Evolutionary conservation across 2,888 invertebrate species (phyloP), one percentile per base, ranked within the genome.

Genomic region (Criorhina ranunculi): DNA sequence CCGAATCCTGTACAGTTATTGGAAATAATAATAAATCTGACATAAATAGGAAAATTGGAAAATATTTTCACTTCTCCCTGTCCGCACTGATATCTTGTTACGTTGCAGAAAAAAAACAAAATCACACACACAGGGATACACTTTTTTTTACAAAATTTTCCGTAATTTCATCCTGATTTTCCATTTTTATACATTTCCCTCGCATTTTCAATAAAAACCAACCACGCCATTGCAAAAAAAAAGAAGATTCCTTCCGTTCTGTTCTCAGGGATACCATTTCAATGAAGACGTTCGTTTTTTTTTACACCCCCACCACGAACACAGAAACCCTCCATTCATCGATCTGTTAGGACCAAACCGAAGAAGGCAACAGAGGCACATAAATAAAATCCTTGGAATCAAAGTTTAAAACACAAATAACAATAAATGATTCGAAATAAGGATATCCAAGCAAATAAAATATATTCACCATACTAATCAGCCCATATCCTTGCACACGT

Each of bases 341-440:
- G 24, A 31, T 33, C 35, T 11, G 37, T 42, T 3, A 29, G n/a
- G 29, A 17, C 15, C 17, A 19, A 40, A n/a, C n/a, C n/a, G n/a
- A n/a, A n/a, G n/a, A 15, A 35, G 24, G 29, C 19, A 42, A 24
- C 37, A 29, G 19, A 19, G 57, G 11, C 35, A 35, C 5, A 29
- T 72, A 12, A 19, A 19, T 3, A 42, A 44, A 46, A 53, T 44
- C 12, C 55, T 46, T 53, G 7, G 44, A 40, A 64, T 64, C 72
- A 78, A 78, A 78, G 33, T 83, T 83, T 83, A 67, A 82, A 83
- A 83, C 62, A 73, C 82, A 82, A 82, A 82, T 78, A 78, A 78
- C 60, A 82, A 82, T 53, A 78, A 82, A 78, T 60, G 70, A 53
- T 59, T 49, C 60, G 29, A 40, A 64, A 66, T 69, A 69, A 31